These are phyloP conservation scores for Fukomys damarensis DNA, from an alignment of 2,113 vertebrate species.

Conservation along the genomic window DNA sequence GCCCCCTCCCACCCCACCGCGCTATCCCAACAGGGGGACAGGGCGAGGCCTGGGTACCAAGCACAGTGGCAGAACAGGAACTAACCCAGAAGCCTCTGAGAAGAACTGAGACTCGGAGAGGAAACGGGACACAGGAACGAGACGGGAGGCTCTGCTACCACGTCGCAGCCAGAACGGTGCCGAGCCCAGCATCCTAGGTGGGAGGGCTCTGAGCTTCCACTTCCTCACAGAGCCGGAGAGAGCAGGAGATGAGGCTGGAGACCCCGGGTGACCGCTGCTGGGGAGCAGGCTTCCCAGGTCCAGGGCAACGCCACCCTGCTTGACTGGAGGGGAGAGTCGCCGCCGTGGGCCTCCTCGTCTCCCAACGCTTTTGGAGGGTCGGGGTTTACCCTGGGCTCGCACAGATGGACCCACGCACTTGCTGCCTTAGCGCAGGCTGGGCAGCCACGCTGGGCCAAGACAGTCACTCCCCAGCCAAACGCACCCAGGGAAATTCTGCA, in stretches of 20 bases:
- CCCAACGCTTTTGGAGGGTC: background rate
- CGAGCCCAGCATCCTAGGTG: slow-evolving; percentile 34
- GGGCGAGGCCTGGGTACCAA: background rate
- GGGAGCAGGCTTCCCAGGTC: background rate
- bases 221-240: too few relatives aligned
- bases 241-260: background rate
- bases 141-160: background rate
- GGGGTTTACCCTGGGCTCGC: background rate
- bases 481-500: background rate
- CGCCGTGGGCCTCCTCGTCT: background rate
- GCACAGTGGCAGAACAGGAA: slow-evolving; percentile 63
- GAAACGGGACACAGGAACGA: slow-evolving; percentile 66
- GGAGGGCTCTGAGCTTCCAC: slow-evolving; percentile 4
- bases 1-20: background rate
- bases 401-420: background rate
- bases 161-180: background rate
- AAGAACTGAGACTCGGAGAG: slow-evolving; percentile 73
- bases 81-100: slow-evolving; percentile 57
- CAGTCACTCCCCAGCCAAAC: background rate
- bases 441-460: too few relatives aligned
- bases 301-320: background rate
- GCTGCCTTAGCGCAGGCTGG: background rate
- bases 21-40: background rate
- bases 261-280: background rate
- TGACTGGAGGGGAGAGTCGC: background rate